These are phyloP conservation scores for Tinea pellionella DNA, from an alignment of 2,888 invertebrate genomes.

Conservation along the genomic window DNA sequence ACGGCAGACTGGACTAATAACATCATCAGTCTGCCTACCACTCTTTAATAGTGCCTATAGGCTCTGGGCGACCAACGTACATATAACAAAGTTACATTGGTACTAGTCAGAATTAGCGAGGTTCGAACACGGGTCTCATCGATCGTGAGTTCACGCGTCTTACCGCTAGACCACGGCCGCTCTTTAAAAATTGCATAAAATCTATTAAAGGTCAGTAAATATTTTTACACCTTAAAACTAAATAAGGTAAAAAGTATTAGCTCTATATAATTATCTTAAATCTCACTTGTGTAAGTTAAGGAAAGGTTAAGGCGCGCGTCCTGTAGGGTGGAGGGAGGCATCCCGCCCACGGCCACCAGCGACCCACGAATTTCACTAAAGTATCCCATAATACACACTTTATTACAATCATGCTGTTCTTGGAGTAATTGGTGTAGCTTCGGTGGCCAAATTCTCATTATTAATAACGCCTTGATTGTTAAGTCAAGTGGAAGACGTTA, in stretches of 20 bases:
- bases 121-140: too few relatives aligned
- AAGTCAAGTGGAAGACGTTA: not conserved
- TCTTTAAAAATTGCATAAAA: too few relatives aligned
- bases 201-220: too few relatives aligned
- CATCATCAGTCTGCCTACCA: too few relatives aligned
- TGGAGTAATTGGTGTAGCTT: conserved; percentile 7
- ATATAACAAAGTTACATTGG: too few relatives aligned
- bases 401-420: conserved; percentile 45
- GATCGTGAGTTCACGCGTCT: too few relatives aligned
- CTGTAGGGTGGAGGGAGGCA: conserved; percentile 17
- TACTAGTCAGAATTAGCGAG: too few relatives aligned
- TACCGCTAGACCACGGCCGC: too few relatives aligned
- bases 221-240: too few relatives aligned
- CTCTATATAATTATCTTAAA: conserved; percentile 65
- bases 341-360: not conserved
- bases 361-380: conserved; percentile 45
- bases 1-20: too few relatives aligned
- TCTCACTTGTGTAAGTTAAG: conserved; percentile 62
- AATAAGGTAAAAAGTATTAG: conserved; percentile 14
- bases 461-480: conserved; percentile 2
- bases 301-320: conserved; percentile 49
- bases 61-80: too few relatives aligned
- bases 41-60: too few relatives aligned
- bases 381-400: conserved; percentile 35
- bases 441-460: not conserved